A percentile compares a stretch with the other conserved stretches of the same genome.
phyloP scores from a whole-genome alignment of 2,888 invertebrate species.

The Tetropium fuscum region DNA sequence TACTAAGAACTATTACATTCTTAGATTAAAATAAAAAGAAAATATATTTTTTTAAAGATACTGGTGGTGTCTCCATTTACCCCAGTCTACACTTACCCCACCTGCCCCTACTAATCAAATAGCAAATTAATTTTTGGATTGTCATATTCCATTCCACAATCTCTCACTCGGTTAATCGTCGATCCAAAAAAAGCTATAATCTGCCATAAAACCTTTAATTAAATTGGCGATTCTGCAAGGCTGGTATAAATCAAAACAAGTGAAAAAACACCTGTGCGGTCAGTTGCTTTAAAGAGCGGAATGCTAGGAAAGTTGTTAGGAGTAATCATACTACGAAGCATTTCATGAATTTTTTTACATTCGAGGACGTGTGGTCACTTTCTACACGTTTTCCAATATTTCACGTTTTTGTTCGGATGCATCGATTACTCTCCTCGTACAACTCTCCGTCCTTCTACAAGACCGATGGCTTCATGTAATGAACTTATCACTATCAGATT shows the following conservation, averaged over 20 bases:
- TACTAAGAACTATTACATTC: too few relatives aligned
- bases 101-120: too few relatives aligned
- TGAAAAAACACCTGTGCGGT: conserved; percentile 13
- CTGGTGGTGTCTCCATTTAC: too few relatives aligned
- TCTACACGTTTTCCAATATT: conserved; percentile 6
- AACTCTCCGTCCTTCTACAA: too few relatives aligned
- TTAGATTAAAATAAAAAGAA: too few relatives aligned
- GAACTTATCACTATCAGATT: too few relatives aligned
- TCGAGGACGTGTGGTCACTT: conserved; percentile 10
- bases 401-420: not conserved
- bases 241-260: conserved; percentile 3
- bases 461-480: too few relatives aligned
- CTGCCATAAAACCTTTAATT: not conserved
- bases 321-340: not conserved
- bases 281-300: conserved; percentile 1
- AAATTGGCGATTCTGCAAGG: conserved; percentile 1
- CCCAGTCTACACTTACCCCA: too few relatives aligned
- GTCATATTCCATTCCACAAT: not conserved
- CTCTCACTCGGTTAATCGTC: not conserved
- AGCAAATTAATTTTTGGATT: not conserved
- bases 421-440: too few relatives aligned
- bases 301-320: conserved; percentile 13
- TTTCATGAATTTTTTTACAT: conserved; percentile 9
- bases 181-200: not conserved
- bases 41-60: too few relatives aligned